Evolutionary conservation across 2,888 invertebrate genomes (phyloP), one percentile per base, ranked within the genome.

Genomic region (Eupithecia subfuscata): DNA sequence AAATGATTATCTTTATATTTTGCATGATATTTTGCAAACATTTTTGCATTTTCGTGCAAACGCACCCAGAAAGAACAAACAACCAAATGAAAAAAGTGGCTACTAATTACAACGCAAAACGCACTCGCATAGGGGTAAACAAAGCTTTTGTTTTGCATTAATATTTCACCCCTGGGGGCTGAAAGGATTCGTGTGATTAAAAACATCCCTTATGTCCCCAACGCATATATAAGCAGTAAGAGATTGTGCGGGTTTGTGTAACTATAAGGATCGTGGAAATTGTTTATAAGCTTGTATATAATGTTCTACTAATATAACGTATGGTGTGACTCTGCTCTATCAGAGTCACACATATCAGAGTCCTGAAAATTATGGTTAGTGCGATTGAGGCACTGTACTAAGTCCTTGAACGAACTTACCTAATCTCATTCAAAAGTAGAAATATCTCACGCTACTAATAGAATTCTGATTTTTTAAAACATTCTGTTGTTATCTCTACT

Each of bases 81-180:
- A 18, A n/a, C n/a, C 18, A 67, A 37, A 37, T 40, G 65, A 37
- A 65, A 74, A 71, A 77, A 75, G 60, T 74, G 72, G 74, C 78
- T 75, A 77, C 76, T 74, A 74, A 69, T 69, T 74, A 73, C 22
- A 52, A 52, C 52, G n/a, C 52, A 68, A 67, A 67, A 73, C 73
- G 67, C 71, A 68, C 68, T 67, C 64, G 70, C 63, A 56, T 69
- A 45, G 65, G 63, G 75, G 70, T 75, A 79, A 78, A 78, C 79
- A 80, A 79, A 75, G 73, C 74, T 76, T 78, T 82, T 80, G 77
- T 80, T 82, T 82, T 79, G 78, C 75, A 80, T 80, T 82, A 82
- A 82, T 82, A 82, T 80, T 74, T 82, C 82, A 82, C 79, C 78
- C 76, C 75, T 74, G 63, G 70, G 48, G 65, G 71, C 30, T 69